These are phyloP conservation scores for Helobdella robusta DNA, from an alignment of 2,888 invertebrate genomes.

Conservation along the genomic window DNA sequence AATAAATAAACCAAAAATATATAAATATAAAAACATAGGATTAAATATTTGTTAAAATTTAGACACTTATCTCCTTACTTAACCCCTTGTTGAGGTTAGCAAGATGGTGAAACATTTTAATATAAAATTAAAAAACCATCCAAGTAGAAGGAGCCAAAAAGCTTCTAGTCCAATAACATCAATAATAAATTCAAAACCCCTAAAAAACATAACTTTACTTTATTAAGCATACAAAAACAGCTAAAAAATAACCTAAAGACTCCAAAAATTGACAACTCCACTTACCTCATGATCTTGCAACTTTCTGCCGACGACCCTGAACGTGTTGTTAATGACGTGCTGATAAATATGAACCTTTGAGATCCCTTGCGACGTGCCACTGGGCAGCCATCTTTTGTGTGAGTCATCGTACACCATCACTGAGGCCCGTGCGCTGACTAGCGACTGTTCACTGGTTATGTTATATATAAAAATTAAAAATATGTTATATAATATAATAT, in stretches of 20 bases:
- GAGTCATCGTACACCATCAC: conserved; percentile 97
- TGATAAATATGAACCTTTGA: conserved; percentile 97
- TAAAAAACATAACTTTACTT: neutral
- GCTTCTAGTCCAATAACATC: too few relatives aligned
- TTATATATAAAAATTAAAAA: too few relatives aligned
- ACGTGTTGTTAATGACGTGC: conserved; percentile 88
- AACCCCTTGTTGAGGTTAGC: too few relatives aligned
- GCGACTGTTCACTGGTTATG: conserved; percentile 84
- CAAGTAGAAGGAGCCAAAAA: too few relatives aligned
- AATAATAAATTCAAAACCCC: too few relatives aligned
- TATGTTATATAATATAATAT: too few relatives aligned
- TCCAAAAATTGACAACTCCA: neutral
- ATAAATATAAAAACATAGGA: too few relatives aligned
- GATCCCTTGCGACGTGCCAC: conserved; percentile 64
- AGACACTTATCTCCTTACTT: too few relatives aligned
- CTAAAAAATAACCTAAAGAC: neutral
- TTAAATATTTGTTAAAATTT: too few relatives aligned
- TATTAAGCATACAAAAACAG: neutral
- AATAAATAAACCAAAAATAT: too few relatives aligned
- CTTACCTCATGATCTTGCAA: conserved; percentile 80
- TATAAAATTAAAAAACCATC: too few relatives aligned
- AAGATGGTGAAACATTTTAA: too few relatives aligned
- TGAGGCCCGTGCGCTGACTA: conserved; percentile 90
- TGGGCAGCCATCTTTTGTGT: conserved; percentile 91
- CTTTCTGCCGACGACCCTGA: conserved; percentile 91